phyloP scores from a whole-genome alignment of 23 tunicate species.

The Ascidia mentula region DNA sequence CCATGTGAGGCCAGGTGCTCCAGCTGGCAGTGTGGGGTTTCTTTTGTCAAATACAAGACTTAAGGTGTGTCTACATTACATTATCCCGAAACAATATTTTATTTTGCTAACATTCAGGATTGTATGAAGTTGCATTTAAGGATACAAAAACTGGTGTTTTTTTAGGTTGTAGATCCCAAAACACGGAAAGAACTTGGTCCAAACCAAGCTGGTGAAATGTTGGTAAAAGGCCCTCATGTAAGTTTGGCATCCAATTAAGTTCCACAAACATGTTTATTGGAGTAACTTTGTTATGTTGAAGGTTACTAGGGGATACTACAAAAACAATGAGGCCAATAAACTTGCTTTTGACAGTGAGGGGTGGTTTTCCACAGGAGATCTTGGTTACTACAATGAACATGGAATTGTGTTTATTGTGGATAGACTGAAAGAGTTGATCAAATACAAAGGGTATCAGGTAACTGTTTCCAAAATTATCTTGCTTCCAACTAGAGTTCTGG shows the following conservation, averaged over 20 bases:
- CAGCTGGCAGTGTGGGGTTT: conserved; percentile 26
- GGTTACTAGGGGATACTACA: conserved; percentile 50
- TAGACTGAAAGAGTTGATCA: conserved; percentile 73
- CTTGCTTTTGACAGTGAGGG: conserved; percentile 38
- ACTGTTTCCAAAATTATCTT: too few species aligned
- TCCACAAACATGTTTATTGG: too few species aligned
- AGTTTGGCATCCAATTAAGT: too few species aligned
- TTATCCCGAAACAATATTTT: too few species aligned
- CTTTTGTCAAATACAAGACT: conserved; percentile 24
- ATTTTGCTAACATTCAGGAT: too few species aligned
- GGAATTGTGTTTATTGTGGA: conserved; percentile 48
- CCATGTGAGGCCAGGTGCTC: neutral
- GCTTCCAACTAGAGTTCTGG: too few species aligned
- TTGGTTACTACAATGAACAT: conserved; percentile 64
- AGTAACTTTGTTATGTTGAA: too few species aligned
- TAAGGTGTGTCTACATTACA: conserved; percentile 26
- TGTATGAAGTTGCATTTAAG: neutral
- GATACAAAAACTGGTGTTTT: neutral
- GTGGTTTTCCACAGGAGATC: conserved; percentile 61
- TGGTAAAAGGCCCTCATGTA: conserved; percentile 53
- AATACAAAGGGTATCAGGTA: conserved; percentile 84
- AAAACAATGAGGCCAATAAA: conserved; percentile 25
- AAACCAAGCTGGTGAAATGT: conserved; percentile 47
- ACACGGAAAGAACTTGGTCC: conserved; percentile 48
- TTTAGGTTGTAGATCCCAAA: conserved; percentile 53